Evolutionary conservation across 2,888 invertebrate species (phyloP), one percentile per base, ranked within the genome.

Genomic region (Microchrysa polita): DNA sequence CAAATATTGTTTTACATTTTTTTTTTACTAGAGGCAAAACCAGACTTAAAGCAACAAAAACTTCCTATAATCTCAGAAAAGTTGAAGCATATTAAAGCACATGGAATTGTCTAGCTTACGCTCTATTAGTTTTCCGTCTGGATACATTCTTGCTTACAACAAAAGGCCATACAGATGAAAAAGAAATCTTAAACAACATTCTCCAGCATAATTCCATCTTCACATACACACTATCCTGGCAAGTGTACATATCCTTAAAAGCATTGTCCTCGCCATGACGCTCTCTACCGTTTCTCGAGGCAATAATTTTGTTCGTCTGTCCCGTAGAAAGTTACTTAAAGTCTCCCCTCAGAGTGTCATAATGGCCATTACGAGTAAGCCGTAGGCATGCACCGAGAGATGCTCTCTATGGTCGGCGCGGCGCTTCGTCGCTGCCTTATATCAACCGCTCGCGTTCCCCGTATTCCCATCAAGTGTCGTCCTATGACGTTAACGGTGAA

Each of bases 331-430:
- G 69, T 69, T 69, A 69, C 69, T 69, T 69, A 57, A 55, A 57
- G 69, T 55, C 69, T 53, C 69, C 42, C 69, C 44, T 65, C 69
- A 69, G n/a, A n/a, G 69, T 69, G 69, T 69, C 69, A 55, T 69
- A 69, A 69, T 40, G 69, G 69, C 69, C 69, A 69, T 69, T 69
- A 69, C 57, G 10, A 69, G 57, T 69, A 69, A 57, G 69, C 69
- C 69, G 16, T 55, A 57, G 69, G 69, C 69, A 69, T 69, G 69
- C 69, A 69, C 69, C 57, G 55, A 57, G 40, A 57, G 16, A 52
- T 7, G n/a, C 57, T 57, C 57, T 57, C 18, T 9, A 7, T 42
- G 7, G 42, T 9, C 42, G 7, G 7, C 42, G 12, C 42, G 42
- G 42, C 42, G 42, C 48, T n/a, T 48, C 10, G 27, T 7, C 27